Percentiles rank a stretch among this genome's conserved stretches.
These are phyloP conservation scores for Cistogaster globosa DNA, from an alignment of 2,888 invertebrate genomes.

Conservation along the genomic window DNA sequence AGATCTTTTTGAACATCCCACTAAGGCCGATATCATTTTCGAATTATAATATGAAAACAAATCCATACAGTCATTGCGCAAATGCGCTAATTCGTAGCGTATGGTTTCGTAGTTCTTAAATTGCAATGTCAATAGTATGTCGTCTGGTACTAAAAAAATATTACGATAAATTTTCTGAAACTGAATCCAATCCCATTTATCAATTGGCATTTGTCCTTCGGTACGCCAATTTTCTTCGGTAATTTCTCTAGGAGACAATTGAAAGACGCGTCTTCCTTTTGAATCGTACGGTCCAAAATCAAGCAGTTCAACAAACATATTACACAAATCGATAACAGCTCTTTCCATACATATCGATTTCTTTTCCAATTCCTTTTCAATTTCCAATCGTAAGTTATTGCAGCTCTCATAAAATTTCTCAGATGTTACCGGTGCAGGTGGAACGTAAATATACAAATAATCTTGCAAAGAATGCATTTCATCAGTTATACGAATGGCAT, in stretches of 20 bases:
- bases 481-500: conserved; percentile 89
- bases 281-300: conserved; percentile 82
- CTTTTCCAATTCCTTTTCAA: conserved; percentile 84
- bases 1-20: conserved; percentile 89
- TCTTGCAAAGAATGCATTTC: conserved; percentile 86
- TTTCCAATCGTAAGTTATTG: conserved; percentile 83
- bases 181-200: conserved; percentile 82
- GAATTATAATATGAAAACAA: conserved; percentile 91
- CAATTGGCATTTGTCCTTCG: conserved; percentile 79
- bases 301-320: conserved; percentile 87
- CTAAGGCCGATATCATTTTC: conserved; percentile 88
- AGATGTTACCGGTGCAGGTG: conserved; percentile 86
- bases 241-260: conserved; percentile 86
- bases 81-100: conserved; percentile 85
- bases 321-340: conserved; percentile 90
- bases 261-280: conserved; percentile 85
- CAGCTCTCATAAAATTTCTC: conserved; percentile 86
- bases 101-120: conserved; percentile 87
- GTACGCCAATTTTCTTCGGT: conserved; percentile 82
- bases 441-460: conserved; percentile 86
- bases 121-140: conserved; percentile 75
- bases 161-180: conserved; percentile 81
- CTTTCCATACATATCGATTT: conserved; percentile 88
- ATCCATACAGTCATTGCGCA: conserved; percentile 90
- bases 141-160: conserved; percentile 79